Evolutionary conservation across 2,113 vertebrate genomes (phyloP).

Genomic region (Sebastes fasciatus): DNA sequence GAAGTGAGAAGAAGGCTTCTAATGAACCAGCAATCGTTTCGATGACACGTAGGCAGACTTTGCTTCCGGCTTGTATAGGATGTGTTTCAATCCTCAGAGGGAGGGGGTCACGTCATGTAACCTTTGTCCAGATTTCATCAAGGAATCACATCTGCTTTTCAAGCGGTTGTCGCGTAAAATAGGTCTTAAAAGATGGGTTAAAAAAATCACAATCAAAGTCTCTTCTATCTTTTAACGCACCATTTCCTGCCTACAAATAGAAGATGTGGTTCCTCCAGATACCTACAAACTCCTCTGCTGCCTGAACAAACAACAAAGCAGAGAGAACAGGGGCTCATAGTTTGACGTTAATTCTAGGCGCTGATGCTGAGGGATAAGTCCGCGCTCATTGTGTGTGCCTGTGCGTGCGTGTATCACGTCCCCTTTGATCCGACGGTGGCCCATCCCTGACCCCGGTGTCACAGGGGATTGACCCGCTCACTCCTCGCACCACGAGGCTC

Average conservation of each 20-base stretch:
- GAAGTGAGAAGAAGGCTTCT: constrained; percentile 26
- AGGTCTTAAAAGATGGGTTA: fast-evolving
- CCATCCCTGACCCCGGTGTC: constrained; percentile 73
- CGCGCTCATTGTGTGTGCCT: constrained; percentile 40
- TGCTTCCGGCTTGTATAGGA: not conserved
- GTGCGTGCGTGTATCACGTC: constrained; percentile 43
- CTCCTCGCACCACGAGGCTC: constrained; percentile 53
- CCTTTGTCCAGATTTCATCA: not conserved
- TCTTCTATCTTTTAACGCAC: not conserved
- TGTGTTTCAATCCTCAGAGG: not conserved
- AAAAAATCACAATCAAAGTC: not conserved
- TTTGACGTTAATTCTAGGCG: constrained; percentile 33
- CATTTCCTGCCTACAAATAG: not conserved
- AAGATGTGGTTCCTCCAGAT: not conserved
- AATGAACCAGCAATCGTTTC: not conserved
- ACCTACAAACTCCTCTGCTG: not conserved
- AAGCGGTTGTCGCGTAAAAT: not conserved
- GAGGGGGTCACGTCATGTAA: not conserved
- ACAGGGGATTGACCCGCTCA: constrained; percentile 68
- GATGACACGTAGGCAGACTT: not conserved
- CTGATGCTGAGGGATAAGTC: constrained; percentile 36
- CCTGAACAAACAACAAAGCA: not conserved
- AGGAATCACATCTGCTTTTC: not conserved
- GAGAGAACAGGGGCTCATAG: constrained; percentile 33
- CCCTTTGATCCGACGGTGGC: constrained; percentile 67